Conservation (phyloP, 2,113 vertebrate genomes). For the Nothocercus julius region DNA sequence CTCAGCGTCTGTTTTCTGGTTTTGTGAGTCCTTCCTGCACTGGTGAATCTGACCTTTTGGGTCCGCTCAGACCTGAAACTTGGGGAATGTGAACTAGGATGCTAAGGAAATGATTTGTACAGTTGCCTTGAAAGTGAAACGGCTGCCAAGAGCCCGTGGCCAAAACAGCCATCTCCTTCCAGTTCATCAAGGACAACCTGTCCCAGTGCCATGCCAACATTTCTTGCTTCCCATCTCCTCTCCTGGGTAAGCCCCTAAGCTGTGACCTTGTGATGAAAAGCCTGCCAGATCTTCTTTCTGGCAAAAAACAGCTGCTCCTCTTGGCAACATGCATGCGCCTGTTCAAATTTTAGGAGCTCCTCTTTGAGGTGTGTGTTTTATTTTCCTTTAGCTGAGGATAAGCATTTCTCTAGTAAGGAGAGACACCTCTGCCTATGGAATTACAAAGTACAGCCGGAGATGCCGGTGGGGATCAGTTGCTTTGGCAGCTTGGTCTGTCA, state of each 20-base stretch:
- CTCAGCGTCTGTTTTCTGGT: not conserved
- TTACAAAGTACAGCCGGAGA: slow-evolving; percentile 23
- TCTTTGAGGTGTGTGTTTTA: slow-evolving; percentile 64
- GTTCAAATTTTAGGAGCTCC: slow-evolving; percentile 66
- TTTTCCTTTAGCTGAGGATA: slow-evolving; percentile 51
- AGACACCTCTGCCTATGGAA: slow-evolving; percentile 12
- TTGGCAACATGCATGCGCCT: slow-evolving; percentile 55
- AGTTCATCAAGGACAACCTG: slow-evolving; percentile 72
- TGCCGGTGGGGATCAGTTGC: not conserved
- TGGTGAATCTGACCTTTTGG: not conserved
- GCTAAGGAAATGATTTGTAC: not conserved
- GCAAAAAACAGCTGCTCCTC: slow-evolving; percentile 71
- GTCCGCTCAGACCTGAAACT: not conserved
- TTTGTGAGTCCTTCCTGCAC: not conserved
- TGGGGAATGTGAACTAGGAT: not conserved
- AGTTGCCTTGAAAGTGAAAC: not conserved
- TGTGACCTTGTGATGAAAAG: slow-evolving; percentile 70
- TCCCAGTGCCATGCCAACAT: slow-evolving; percentile 46
- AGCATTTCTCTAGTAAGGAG: slow-evolving; percentile 46
- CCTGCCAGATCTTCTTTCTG: slow-evolving; percentile 71
- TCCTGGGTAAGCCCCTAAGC: slow-evolving; percentile 69
- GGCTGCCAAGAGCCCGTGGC: slow-evolving; percentile 51
- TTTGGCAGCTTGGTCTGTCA: slow-evolving; percentile 26
- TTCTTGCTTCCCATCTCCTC: slow-evolving; percentile 51
- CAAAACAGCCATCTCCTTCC: slow-evolving; percentile 71